phyloP scores from a whole-genome alignment of 2,113 vertebrate species.

The Notothenia rossii region DNA sequence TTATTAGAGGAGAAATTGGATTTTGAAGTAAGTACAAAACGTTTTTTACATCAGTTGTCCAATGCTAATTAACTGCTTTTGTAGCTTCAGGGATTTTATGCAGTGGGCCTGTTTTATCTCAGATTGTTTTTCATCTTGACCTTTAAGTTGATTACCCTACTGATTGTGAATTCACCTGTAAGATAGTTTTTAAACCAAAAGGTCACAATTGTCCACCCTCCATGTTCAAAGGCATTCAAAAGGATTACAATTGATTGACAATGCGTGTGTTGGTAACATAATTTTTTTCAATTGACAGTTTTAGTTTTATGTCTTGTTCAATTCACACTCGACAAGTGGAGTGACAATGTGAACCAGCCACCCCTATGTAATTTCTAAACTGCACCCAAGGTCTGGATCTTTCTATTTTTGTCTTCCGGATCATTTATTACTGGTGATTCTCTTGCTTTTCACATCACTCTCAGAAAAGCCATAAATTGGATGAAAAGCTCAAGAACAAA shows the following conservation, averaged over 20 bases:
- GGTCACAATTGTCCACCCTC: too few species aligned
- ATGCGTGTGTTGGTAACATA: neutral
- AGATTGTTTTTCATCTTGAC: slow-evolving; percentile 35
- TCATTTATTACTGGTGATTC: neutral
- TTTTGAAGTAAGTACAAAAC: too few species aligned
- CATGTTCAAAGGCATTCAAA: too few species aligned
- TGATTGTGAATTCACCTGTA: slow-evolving; percentile 22
- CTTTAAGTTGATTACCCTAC: slow-evolving; percentile 28
- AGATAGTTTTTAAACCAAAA: neutral
- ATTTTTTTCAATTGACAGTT: neutral
- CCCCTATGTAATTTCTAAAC: neutral
- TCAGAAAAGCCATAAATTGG: neutral
- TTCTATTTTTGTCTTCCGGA: neutral
- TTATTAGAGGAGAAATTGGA: neutral
- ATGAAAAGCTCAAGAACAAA: neutral
- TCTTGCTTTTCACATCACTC: neutral
- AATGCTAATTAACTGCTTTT: too few species aligned
- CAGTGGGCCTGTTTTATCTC: slow-evolving; percentile 7
- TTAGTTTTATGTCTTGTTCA: neutral
- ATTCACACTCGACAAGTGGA: neutral
- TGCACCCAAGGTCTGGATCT: neutral
- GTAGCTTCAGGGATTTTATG: too few species aligned
- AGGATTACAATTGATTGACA: neutral
- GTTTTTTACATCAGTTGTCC: too few species aligned
- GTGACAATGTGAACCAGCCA: slow-evolving; percentile 1